Evolutionary conservation across 1,140 invertebrate genomes (phyloP), one percentile per base, ranked within the genome.

Genomic region (Zaprionus gabonicus): DNA sequence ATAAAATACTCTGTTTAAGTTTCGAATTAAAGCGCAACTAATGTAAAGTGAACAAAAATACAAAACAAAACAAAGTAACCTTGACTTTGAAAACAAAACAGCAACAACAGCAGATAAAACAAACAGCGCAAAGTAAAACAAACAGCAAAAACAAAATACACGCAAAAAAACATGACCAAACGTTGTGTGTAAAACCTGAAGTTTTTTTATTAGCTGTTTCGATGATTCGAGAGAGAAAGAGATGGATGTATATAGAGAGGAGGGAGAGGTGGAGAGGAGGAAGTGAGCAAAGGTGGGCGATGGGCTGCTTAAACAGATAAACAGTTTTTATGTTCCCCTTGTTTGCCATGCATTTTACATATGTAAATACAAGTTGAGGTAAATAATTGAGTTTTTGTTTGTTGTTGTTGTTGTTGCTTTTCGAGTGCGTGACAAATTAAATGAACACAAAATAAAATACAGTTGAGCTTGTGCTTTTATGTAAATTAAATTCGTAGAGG

Each of bases 61-160:
- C 25, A 69, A 38, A 38, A n/a, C 53, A 69, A 79, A 65, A 63
- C 77, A 70, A 80, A 55, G 38, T 64, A 74, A 90, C 84, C 84
- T 88, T 88, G 84, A 90, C 84, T 88, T 88, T 88, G 84, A 88
- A 90, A 79, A 71, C 44, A 49, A 68, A 76, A 20, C 20, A 65
- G 46, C 46, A 63, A 71, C 41, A 49, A 55, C 53, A 55, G 23
- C 23, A 76, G 67, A 44, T 56, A 72, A 82, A 86, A 59, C 56
- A 80, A 76, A 81, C 58, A 72, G 55, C 59, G 41, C 27, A 51
- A 64, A 53, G 60, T 76, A 76, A 70, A 71, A 64, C 57, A 72
- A 64, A 55, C 53, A 34, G 38, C 51, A 63, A 70, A 65, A 34
- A 58, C n/a, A 69, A 65, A 34, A 58, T 31, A 69, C 67, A 41